These are phyloP conservation scores for Deroplatys truncata DNA, from an alignment of 2,888 invertebrate species.

Conservation along the genomic window DNA sequence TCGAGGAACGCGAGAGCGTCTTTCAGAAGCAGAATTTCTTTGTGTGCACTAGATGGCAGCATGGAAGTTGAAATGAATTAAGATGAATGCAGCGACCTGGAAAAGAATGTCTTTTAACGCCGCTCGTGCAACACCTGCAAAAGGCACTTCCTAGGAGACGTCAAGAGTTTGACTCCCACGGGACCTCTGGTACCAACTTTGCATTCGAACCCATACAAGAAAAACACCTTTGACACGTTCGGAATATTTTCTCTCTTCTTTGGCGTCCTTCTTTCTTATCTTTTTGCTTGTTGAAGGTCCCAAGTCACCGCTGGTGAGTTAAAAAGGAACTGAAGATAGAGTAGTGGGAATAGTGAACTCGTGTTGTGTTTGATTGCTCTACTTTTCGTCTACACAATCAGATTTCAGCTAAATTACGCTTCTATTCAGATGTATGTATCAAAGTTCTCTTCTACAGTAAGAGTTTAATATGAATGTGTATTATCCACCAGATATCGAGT, in stretches of 20 bases:
- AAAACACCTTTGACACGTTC: neutral
- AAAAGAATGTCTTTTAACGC: neutral
- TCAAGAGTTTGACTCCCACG: neutral
- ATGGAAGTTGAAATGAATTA: neutral
- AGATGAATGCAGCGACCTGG: neutral
- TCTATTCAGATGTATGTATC: too few species aligned
- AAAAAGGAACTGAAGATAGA: neutral
- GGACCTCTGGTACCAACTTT: neutral
- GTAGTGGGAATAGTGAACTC: neutral
- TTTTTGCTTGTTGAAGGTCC: neutral
- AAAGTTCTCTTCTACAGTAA: too few species aligned
- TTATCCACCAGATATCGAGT: too few species aligned
- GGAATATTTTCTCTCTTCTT: neutral
- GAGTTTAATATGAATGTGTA: too few species aligned
- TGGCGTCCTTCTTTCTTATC: neutral
- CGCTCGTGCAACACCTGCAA: neutral
- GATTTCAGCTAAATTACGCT: too few species aligned
- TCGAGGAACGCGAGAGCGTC: neutral
- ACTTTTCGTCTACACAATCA: too few species aligned
- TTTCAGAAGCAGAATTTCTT: neutral
- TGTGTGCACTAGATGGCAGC: neutral
- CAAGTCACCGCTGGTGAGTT: neutral
- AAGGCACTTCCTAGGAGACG: neutral
- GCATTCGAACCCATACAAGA: neutral
- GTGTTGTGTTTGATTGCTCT: neutral